phyloP scores from a whole-genome alignment of 2,888 invertebrate genomes.

The Acronicta psi region DNA sequence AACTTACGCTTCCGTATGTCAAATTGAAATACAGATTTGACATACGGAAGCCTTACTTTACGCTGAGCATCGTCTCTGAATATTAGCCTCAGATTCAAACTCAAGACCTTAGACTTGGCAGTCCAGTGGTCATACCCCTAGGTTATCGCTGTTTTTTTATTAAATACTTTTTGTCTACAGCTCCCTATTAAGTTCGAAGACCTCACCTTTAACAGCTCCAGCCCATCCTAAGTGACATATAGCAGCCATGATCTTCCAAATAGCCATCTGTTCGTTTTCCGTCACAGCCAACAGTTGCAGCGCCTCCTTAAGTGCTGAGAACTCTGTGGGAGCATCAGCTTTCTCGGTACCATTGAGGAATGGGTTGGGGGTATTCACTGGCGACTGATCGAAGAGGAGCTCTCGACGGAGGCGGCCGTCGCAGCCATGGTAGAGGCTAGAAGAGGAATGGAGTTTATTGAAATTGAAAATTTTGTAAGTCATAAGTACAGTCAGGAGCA shows the following conservation, averaged over 20 bases:
- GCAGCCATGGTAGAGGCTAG: slow-evolving; percentile 94
- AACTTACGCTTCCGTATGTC: too few relatives aligned
- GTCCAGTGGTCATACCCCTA: too few relatives aligned
- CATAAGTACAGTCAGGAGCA: too few relatives aligned
- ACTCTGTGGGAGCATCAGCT: slow-evolving; percentile 95
- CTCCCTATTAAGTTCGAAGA: neutral
- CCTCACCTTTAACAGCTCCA: slow-evolving; percentile 92
- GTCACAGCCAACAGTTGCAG: slow-evolving; percentile 93
- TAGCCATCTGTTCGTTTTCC: slow-evolving; percentile 93
- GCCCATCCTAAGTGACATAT: slow-evolving; percentile 97
- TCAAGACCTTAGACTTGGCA: too few relatives aligned
- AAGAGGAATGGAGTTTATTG: slow-evolving; percentile 55
- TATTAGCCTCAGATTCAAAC: too few relatives aligned
- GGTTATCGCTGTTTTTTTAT: too few relatives aligned
- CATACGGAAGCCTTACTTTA: too few relatives aligned
- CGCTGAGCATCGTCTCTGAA: too few relatives aligned
- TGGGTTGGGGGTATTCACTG: slow-evolving; percentile 89
- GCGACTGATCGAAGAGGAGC: slow-evolving; percentile 92
- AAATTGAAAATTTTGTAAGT: too few relatives aligned
- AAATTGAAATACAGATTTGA: too few relatives aligned
- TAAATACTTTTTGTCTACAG: too few relatives aligned
- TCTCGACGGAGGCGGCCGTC: slow-evolving; percentile 95
- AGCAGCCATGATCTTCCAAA: slow-evolving; percentile 97
- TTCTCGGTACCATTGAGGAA: slow-evolving; percentile 94
- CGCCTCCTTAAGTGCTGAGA: slow-evolving; percentile 93